Evolutionary conservation across 2,888 invertebrate genomes (phyloP), one percentile per base, ranked within the genome.

Genomic region (Lycia hirtaria): DNA sequence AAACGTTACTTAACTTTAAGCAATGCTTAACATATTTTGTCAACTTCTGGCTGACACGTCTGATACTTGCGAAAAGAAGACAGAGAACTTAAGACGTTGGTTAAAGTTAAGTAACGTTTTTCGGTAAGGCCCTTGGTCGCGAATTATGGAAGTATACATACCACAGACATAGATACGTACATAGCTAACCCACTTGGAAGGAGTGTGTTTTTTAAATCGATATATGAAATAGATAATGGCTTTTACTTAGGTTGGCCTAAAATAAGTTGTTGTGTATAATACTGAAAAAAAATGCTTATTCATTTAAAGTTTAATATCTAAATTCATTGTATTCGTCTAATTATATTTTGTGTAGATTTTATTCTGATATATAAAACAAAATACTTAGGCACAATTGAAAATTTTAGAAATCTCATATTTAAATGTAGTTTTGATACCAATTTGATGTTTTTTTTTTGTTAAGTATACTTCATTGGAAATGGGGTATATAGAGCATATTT

Each of bases 161-260:
- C n/a, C n/a, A n/a, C n/a, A n/a, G n/a, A n/a, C n/a, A n/a, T n/a
- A n/a, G n/a, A n/a, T n/a, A n/a, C n/a, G n/a, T n/a, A n/a, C n/a
- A n/a, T n/a, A n/a, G n/a, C n/a, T n/a, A n/a, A n/a, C n/a, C n/a
- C n/a, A n/a, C n/a, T n/a, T n/a, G n/a, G n/a, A n/a, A n/a, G n/a
- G n/a, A n/a, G n/a, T n/a, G n/a, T n/a, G n/a, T n/a, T n/a, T n/a
- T n/a, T n/a, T n/a, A n/a, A n/a, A n/a, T n/a, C n/a, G n/a, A n/a
- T n/a, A n/a, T n/a, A n/a, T n/a, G 19, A 26, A 17, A 28, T 41
- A 64, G 67, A 61, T 47, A 65, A 64, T 62, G 67, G 53, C 59
- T 68, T 65, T 61, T 51, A 19, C 58, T 55, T 56, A 44, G 57
- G 51, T 60, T 59, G 66, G 66, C 65, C 69, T 68, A 67, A 55